Evolutionary conservation across 1,140 invertebrate species (phyloP), one percentile per base, ranked within the genome.

Genomic region (Pseudomyrmex gracilis): DNA sequence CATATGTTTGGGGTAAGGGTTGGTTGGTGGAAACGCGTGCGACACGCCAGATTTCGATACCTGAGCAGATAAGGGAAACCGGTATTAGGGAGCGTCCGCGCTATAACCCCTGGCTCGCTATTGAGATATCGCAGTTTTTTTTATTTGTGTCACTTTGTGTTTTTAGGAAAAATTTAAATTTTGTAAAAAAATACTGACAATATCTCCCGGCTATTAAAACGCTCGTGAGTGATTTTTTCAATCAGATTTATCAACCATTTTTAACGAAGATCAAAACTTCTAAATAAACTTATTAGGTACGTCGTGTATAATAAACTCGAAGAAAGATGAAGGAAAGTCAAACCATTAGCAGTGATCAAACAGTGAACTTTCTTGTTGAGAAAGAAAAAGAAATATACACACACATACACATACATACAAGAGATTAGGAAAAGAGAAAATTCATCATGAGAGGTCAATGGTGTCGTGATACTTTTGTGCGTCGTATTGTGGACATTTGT

Each of bases 1-100:
- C 9, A 57, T 66, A 68, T 49, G 80, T 78, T 34, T 5, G 85
- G 45, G 43, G 45, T 22, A 66, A 78, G 82, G 80, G 58, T 68
- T 61, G 71, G 73, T 53, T 83, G 74, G 63, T 86, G 84, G 86
- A 90, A 91, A 92, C 91, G 88, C 91, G 91, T 90, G 91, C 90
- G 89, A 89, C 89, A 91, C 89, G 89, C 87, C 88, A 90, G 90
- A 92, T 90, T 92, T 92, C 85, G 91, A 92, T 92, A 73, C 88
- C 76, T 74, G 82, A 47, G 73, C 83, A 92, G 90, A 92, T 92
- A 92, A 92, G 88, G n/a, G 85, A 85, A 92, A 92, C 91, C 89
- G 91, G 90, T 91, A 91, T 89, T 84, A 83, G 73, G 63, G 77
- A 73, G 57, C 66, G 67, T 88, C 73, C 73, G 73, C 49, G 51